Evolutionary conservation across 2,113 vertebrate species (phyloP).

Genomic region (Pachycephala philippinensis): DNA sequence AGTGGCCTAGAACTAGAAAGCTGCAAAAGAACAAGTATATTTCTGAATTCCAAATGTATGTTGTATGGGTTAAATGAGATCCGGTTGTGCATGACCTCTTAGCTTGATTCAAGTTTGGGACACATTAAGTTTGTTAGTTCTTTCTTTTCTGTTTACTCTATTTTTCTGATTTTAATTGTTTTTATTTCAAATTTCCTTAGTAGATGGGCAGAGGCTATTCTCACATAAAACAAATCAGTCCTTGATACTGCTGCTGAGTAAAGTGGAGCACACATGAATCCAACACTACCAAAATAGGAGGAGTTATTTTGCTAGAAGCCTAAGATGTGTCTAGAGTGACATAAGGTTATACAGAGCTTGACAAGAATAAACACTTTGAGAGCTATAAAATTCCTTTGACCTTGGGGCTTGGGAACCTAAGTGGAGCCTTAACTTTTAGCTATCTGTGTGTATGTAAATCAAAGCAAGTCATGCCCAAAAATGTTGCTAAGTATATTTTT

Average conservation of each 20-base stretch:
- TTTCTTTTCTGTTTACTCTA: not conserved
- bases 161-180: not conserved
- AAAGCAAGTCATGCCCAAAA: not conserved
- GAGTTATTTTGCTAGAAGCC: not conserved
- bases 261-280: not conserved
- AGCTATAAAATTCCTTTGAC: slow-evolving; percentile 23
- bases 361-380: slow-evolving; percentile 25
- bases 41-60: not conserved
- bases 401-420: not conserved
- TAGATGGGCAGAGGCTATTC: not conserved
- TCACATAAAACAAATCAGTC: not conserved
- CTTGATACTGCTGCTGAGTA: not conserved
- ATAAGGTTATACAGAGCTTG: not conserved
- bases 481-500: slow-evolving; percentile 1
- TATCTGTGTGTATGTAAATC: not conserved
- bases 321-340: not conserved
- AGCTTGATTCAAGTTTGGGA: not conserved
- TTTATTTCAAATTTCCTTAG: not conserved
- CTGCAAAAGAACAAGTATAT: not conserved
- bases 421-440: not conserved
- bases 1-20: not conserved
- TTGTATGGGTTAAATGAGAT: not conserved
- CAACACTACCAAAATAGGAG: not conserved
- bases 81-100: not conserved
- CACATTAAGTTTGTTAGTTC: not conserved